phyloP scores from a whole-genome alignment of 2,113 vertebrate species.

The Camelus dromedarius region DNA sequence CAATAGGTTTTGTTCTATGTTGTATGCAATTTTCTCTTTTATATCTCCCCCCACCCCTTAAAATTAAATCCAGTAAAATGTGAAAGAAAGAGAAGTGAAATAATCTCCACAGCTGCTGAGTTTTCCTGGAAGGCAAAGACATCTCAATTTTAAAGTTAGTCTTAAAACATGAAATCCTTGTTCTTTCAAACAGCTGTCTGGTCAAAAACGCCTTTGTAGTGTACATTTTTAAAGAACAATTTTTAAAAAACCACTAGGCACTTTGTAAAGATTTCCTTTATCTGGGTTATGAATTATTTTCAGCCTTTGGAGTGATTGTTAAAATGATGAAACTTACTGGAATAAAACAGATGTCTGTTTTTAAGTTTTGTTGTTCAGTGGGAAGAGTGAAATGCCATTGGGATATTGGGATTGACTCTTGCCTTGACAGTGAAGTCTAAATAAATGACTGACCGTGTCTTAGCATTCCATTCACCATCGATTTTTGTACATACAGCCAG shows the following conservation, averaged over 20 bases:
- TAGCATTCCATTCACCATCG: not conserved
- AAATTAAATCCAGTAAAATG: constrained; percentile 79
- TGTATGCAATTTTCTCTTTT: constrained; percentile 71
- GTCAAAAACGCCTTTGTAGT: constrained; percentile 68
- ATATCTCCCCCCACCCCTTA: constrained; percentile 42
- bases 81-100: constrained; percentile 68
- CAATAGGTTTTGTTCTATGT: constrained; percentile 72
- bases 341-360: constrained; percentile 65
- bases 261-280: constrained; percentile 67
- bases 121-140: constrained; percentile 80
- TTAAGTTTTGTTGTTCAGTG: constrained; percentile 30
- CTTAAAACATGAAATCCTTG: constrained; percentile 66
- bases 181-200: constrained; percentile 70
- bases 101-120: constrained; percentile 57
- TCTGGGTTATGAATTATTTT: constrained; percentile 70
- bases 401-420: not conserved
- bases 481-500: not conserved
- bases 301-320: constrained; percentile 64
- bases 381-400: not conserved
- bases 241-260: constrained; percentile 53
- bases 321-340: constrained; percentile 61
- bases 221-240: constrained; percentile 69
- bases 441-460: not conserved
- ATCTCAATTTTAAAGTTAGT: constrained; percentile 76
- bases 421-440: constrained; percentile 13